Base-by-base conservation (phyloP, 2,888 invertebrate genomes). In the Lochmaea crataegi region DNA sequence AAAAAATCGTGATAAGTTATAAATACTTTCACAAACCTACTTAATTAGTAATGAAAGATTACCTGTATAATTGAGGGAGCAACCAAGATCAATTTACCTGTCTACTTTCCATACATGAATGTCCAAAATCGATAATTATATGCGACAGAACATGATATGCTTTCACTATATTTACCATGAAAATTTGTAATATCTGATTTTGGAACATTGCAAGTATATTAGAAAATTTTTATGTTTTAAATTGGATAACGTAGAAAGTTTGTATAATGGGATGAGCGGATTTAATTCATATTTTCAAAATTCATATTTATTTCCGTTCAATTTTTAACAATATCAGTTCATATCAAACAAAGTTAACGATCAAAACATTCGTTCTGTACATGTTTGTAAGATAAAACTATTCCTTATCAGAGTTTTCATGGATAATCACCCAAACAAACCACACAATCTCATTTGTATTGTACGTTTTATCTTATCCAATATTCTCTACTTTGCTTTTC, bases 1-100 rank as follows among this genome's bases (percentile, higher is more conserved):
- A 60, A 60, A 32, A 14, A 32, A 60, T 26, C 58, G 32, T 32
- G 58, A 58, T 53, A 32, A 58, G 32, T 32, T 32, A 58, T 53
- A 14, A 60, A 22, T 32, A 26, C 65, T 65, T 65, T 65, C 65
- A 65, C 45, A 18, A 45, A 65, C 41, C 32, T 42, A 18, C 65
- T 48, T 65, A 48, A 65, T 65, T 42, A 26, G 11, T 22, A 65
- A 45, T 48, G 65, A 65, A 65, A 45, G 42, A 48, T 51, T 18
- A 65, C 51, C 45, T 45, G 51, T 48, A 56, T 63, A 63, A 63
- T 42, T n/a, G 45, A 14, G 41, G 42, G 18, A 63, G 22, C 63
- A 41, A 63, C 63, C 11, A 42, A 42, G 42, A 42, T 42, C 45
- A 14, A 45, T 12, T 12, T 12, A 45, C 45, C 45, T 45, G 45